A percentile compares a stretch with the other conserved stretches of the same genome.
Evolutionary conservation across 2,113 vertebrate genomes (phyloP).

Genomic region (Lagopus leucura): DNA sequence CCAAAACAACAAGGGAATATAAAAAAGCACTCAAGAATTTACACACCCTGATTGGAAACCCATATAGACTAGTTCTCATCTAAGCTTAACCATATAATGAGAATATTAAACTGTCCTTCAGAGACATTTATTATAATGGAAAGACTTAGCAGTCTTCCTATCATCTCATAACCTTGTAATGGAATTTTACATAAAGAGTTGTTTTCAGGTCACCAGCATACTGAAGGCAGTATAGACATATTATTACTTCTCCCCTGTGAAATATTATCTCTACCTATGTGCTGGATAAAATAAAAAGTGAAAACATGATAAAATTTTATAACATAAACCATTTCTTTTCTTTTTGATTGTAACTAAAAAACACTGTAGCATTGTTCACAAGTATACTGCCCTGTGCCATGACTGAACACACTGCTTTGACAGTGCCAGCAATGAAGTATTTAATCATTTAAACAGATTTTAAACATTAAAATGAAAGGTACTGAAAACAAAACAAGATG

Average conservation of each 20-base stretch:
- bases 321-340: not conserved
- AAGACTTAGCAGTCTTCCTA: not conserved
- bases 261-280: not conserved
- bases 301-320: not conserved
- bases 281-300: not conserved
- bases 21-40: not conserved
- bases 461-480: conserved; percentile 4
- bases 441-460: not conserved
- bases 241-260: not conserved
- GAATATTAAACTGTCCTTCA: not conserved
- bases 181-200: not conserved
- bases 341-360: not conserved
- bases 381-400: not conserved
- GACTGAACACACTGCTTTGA: not conserved
- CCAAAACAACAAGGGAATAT: not conserved
- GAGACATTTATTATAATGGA: not conserved
- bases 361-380: not conserved
- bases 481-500: not conserved
- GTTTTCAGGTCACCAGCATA: not conserved
- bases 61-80: not conserved
- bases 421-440: not conserved
- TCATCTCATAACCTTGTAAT: not conserved
- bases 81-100: not conserved
- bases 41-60: not conserved
- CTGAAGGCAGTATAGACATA: not conserved